A percentile compares a stretch with the other conserved stretches of the same genome.
Evolutionary conservation across 2,888 invertebrate genomes (phyloP).

Genomic region (Tipula helvola): DNA sequence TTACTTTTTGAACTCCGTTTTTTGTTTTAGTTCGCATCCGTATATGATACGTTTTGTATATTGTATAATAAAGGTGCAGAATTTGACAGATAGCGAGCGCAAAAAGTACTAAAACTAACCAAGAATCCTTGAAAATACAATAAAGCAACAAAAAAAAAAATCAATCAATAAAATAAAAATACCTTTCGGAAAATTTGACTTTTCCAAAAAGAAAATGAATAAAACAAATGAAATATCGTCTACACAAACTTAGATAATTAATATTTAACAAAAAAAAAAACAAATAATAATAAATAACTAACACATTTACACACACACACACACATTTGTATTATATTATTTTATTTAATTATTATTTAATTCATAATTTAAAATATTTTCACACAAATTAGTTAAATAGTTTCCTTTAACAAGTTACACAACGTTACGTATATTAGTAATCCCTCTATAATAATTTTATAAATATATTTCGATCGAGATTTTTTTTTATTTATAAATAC

Average conservation of each 20-base stretch:
- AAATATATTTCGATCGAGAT: neutral
- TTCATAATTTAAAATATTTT: neutral
- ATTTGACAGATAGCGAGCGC: neutral
- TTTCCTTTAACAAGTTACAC: neutral
- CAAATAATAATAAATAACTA: neutral
- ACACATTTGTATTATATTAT: neutral
- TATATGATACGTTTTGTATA: neutral
- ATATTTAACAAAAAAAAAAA: neutral
- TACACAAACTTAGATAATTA: neutral
- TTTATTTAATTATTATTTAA: neutral
- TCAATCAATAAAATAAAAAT: constrained; percentile 4
- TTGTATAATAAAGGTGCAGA: neutral
- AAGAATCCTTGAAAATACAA: neutral
- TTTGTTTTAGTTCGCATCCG: neutral
- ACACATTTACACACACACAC: neutral
- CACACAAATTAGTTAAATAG: neutral
- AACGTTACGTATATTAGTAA: neutral
- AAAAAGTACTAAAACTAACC: neutral
- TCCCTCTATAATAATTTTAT: neutral
- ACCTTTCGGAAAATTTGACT: neutral
- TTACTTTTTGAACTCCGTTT: neutral
- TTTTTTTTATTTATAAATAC: neutral
- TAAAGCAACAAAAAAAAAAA: neutral
- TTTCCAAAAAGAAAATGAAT: neutral
- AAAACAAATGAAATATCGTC: neutral